A percentile compares a stretch with the other conserved stretches of the same genome.
phyloP scores from a whole-genome alignment of 2,888 invertebrate genomes.

The Agrilus mali region DNA sequence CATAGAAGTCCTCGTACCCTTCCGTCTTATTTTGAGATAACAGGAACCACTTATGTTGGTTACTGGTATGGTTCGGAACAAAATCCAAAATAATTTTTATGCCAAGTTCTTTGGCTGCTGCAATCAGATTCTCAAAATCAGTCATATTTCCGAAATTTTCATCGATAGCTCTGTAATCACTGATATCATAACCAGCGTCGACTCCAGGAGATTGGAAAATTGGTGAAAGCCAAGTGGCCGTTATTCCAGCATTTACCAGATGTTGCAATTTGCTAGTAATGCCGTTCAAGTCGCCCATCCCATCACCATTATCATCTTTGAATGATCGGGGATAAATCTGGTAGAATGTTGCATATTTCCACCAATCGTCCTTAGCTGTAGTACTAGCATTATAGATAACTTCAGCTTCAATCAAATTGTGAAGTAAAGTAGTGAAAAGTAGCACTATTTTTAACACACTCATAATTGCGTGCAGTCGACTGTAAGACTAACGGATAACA shows the following conservation, averaged over 20 bases:
- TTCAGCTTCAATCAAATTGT: too few relatives aligned
- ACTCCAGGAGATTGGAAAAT: constrained; percentile 54
- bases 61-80: constrained; percentile 46
- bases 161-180: constrained; percentile 43
- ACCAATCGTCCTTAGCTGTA: constrained; percentile 43
- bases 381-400: too few relatives aligned
- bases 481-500: too few relatives aligned
- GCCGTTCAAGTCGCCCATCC: constrained; percentile 51
- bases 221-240: constrained; percentile 58
- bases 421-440: too few relatives aligned
- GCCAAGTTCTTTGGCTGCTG: constrained; percentile 30
- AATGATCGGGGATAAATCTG: constrained; percentile 73
- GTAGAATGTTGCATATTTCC: constrained; percentile 64
- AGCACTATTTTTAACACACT: too few relatives aligned
- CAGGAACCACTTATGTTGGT: constrained; percentile 63
- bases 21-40: constrained; percentile 47
- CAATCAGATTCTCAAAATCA: constrained; percentile 38
- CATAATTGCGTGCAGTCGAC: too few relatives aligned
- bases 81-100: constrained; percentile 25
- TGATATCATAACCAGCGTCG: constrained; percentile 55
- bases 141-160: constrained; percentile 43
- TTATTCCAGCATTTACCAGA: constrained; percentile 39
- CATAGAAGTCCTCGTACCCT: constrained; percentile 57
- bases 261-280: constrained; percentile 10
- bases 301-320: constrained; percentile 65